phyloP scores from a whole-genome alignment of 2,113 vertebrate species.

The Oenanthe melanoleuca region DNA sequence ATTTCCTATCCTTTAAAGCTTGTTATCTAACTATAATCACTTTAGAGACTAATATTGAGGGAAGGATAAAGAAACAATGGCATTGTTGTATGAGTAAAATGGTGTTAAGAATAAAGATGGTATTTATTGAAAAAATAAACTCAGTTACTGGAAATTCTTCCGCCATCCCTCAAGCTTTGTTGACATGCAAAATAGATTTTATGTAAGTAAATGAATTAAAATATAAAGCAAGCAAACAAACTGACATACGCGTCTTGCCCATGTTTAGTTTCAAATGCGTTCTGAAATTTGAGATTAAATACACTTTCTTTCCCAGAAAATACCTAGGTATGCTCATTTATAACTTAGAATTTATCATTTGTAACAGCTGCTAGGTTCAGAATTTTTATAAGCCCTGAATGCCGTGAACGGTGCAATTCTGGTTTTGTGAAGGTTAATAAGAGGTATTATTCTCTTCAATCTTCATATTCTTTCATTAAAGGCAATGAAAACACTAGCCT shows the following conservation, averaged over 20 bases:
- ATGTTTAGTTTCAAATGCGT: not conserved
- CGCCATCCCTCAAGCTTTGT: not conserved
- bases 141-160: not conserved
- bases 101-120: not conserved
- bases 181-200: not conserved
- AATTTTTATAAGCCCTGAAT: not conserved
- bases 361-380: not conserved
- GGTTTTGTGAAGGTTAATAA: not conserved
- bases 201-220: slow-evolving; percentile 5
- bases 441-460: not conserved
- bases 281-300: not conserved
- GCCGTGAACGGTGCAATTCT: not conserved
- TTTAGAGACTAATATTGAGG: not conserved
- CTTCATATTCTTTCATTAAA: not conserved
- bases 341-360: not conserved
- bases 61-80: not conserved
- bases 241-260: not conserved
- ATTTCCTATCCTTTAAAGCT: slow-evolving; percentile 5
- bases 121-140: slow-evolving; percentile 21
- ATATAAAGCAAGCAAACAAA: not conserved
- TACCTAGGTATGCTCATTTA: not conserved
- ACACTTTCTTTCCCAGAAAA: not conserved
- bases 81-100: not conserved
- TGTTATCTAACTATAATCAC: not conserved
- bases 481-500: not conserved